Base-by-base conservation (phyloP, 2,113 vertebrate species). In the Menura novaehollandiae region DNA sequence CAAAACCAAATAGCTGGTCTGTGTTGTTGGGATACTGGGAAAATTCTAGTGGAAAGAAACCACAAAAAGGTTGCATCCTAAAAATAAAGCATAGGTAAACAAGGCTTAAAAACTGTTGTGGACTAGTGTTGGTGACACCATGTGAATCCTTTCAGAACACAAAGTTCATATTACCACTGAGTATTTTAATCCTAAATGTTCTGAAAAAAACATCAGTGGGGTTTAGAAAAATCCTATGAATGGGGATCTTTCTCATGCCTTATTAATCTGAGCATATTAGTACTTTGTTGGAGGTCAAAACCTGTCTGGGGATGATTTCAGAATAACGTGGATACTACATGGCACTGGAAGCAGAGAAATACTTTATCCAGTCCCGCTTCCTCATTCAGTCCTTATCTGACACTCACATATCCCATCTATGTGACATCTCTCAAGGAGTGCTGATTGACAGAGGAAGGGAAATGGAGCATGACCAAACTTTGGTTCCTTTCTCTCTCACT, bases 81-180 rank as follows among this genome's bases (percentile, higher is more conserved):
- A 96, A 97, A 96, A 89, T 91, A 88, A 89, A 68, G 7, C 37
- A 47, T 46, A 68, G 74, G 56, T 68, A 90, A 96, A 93, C 41
- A 85, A 59, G 41, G 28, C 27, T 93, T 71, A 91, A 89, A 91
- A 78, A 39, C 43, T 74, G 69, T 68, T 47, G 27, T 47, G 24
- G 24, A 32, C 13, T 72, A 68, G 58, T 72, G 49, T 78, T 91
- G 53, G 44, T 69, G 69, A 78, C 69, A 81, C 21, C 56, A 59
- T 51, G 44, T 64, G 49, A 88, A 72, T 88, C 49, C 55, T 75
- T 91, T 56, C 49, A 67, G 51, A 82, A 88, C n/a, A 60, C 9
- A 28, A 59, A 81, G 9, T 71, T 79, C 1, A 1, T 89, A 15
- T 59, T 81, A 44, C 63, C 23, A 78, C 60, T 46, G 35, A 85